A percentile compares a stretch with the other conserved stretches of the same genome.
phyloP scores from a whole-genome alignment of 2,888 invertebrate genomes.

The Erebia ligea region DNA sequence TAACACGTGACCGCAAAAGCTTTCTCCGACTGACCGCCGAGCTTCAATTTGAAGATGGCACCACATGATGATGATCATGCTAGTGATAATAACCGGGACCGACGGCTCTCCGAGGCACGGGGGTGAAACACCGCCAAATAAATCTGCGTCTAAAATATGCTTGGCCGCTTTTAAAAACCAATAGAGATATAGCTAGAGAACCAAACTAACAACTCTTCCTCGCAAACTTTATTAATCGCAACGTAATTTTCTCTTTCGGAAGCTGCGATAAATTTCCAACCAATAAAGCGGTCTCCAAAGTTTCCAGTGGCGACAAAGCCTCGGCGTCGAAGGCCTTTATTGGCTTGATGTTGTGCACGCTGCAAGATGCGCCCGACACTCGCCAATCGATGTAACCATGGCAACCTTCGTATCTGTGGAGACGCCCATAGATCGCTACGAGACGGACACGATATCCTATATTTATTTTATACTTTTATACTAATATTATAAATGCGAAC shows the following conservation, averaged over 20 bases:
- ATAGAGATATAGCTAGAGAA: neutral
- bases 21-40: too few relatives aligned
- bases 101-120: too few relatives aligned
- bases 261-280: slow-evolving; percentile 17
- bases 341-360: slow-evolving; percentile 63
- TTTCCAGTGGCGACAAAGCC: slow-evolving; percentile 29
- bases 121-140: too few relatives aligned
- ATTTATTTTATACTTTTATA: too few relatives aligned
- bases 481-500: too few relatives aligned
- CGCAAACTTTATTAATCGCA: slow-evolving; percentile 28
- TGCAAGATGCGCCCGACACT: slow-evolving; percentile 71
- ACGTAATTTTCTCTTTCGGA: slow-evolving; percentile 20
- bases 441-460: slow-evolving; percentile 4
- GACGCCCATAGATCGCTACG: slow-evolving; percentile 38
- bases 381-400: slow-evolving; percentile 75
- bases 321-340: slow-evolving; percentile 47
- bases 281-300: slow-evolving; percentile 32
- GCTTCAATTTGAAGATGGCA: too few relatives aligned
- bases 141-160: too few relatives aligned
- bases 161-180: neutral
- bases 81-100: too few relatives aligned
- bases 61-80: too few relatives aligned
- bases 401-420: slow-evolving; percentile 57
- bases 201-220: slow-evolving; percentile 15
- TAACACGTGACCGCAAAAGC: too few relatives aligned